A percentile compares a stretch with the other conserved stretches of the same genome.
Conservation (phyloP, 2,113 vertebrate genomes). For the Corvus moneduloides region DNA sequence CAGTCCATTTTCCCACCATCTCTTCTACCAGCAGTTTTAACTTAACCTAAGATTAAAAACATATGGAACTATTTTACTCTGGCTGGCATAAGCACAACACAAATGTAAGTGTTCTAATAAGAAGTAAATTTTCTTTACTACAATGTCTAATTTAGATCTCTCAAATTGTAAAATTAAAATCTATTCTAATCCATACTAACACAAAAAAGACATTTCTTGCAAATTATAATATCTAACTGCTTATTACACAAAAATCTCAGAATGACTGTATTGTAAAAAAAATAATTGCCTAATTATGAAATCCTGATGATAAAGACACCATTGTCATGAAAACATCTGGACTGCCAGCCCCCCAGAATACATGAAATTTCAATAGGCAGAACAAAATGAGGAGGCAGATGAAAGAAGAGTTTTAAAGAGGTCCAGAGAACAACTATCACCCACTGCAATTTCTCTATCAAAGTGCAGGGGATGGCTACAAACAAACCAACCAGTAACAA, state of each 20-base stretch:
- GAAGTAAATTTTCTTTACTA: conserved; percentile 32
- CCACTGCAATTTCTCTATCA: neutral
- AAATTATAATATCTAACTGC: conserved; percentile 46
- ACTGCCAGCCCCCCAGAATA: neutral
- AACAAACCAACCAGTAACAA: neutral
- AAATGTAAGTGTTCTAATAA: neutral
- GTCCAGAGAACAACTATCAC: neutral
- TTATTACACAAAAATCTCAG: conserved; percentile 27
- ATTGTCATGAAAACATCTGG: conserved; percentile 62
- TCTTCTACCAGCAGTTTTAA: neutral
- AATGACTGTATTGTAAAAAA: conserved; percentile 49
- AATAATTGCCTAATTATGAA: conserved; percentile 52
- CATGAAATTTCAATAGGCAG: conserved; percentile 30
- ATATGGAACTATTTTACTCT: conserved; percentile 2
- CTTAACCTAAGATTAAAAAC: conserved; percentile 33
- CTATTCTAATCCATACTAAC: conserved; percentile 24
- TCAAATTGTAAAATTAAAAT: conserved; percentile 56
- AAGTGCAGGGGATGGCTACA: neutral
- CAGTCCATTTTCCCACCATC: neutral
- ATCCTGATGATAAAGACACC: conserved; percentile 34
- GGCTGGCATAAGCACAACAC: neutral
- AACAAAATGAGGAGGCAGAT: conserved; percentile 2
- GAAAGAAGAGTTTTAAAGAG: conserved; percentile 20
- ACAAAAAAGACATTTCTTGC: conserved; percentile 11
- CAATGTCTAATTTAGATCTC: conserved; percentile 46